Evolutionary conservation across 2,113 vertebrate species (phyloP), one percentile per base, ranked within the genome.

Genomic region (Oreochromis niloticus): DNA sequence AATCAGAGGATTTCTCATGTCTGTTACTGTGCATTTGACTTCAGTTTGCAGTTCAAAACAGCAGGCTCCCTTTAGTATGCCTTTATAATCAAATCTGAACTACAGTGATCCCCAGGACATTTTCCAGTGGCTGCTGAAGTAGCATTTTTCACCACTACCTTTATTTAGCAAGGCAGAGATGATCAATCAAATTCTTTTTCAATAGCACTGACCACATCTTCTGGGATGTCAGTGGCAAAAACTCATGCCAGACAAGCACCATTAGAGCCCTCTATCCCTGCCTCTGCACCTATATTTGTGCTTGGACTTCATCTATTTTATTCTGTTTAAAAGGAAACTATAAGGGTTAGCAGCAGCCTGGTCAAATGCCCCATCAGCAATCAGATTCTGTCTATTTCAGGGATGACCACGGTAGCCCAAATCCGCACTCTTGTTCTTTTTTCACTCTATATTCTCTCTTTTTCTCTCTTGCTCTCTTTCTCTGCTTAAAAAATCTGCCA

Each of bases 131-230:
- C 79, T 85, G 83, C 89, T 84, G 79, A 89, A 87, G 61, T 19
- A 48, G 85, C 79, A 61, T 73, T 90, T 89, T 85, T 82, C 73
- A 82, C 50, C 41, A 41, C 82, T 59, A 54, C 46, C 16, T 36
- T 83, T 50, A 81, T n/a, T n/a, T 86, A 57, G 13, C 8, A 36
- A 71, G 80, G 78, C 86, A 86, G 19, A 85, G 85, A 89, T 85
- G 68, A 92, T 93, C 88, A 73, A 91, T 94, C 93, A 90, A 85
- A 90, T 87, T 91, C 48, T 84, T 34, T 57, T 55, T 81, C 80
- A 36, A 56, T 75, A 82, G 57, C 57, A 57, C 79, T 88, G 86
- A 88, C 59, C 87, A 88, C 79, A 68, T 85, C 81, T 30, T 84
- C 75, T 30, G 39, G 63, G 30, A 48, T 80, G 75, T 54, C 22